A percentile compares a stretch with the other conserved stretches of the same genome.
phyloP scores from a whole-genome alignment of 2,888 invertebrate species.

The Heliconius ismenius region DNA sequence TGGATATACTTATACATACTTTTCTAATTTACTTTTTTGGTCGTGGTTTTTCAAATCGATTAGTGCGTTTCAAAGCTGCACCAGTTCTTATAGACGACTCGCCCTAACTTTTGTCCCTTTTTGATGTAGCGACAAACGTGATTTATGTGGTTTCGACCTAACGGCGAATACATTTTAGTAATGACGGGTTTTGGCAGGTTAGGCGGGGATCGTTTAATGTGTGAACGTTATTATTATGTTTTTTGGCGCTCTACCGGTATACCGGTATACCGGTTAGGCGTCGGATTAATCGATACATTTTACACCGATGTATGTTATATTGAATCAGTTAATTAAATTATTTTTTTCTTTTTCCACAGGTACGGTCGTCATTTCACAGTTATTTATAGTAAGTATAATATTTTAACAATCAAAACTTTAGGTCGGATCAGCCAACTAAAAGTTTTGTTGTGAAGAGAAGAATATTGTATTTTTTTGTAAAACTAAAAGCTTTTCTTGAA shows the following conservation, averaged over 20 bases:
- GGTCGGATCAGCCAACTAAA: too few relatives aligned
- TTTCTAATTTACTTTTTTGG: constrained; percentile 45
- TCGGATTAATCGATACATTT: constrained; percentile 41
- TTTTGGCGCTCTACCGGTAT: constrained; percentile 50
- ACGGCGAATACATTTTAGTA: constrained; percentile 67
- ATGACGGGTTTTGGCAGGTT: constrained; percentile 72
- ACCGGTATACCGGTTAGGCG: constrained; percentile 44
- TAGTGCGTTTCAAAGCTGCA: constrained; percentile 68
- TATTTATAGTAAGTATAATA: constrained; percentile 11
- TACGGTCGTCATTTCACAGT: not conserved
- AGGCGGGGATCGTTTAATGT: constrained; percentile 70
- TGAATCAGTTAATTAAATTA: constrained; percentile 21
- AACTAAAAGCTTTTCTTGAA: too few relatives aligned
- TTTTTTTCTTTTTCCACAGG: constrained; percentile 14
- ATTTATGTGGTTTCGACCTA: constrained; percentile 76
- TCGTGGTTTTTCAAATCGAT: constrained; percentile 67
- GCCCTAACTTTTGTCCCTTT: constrained; percentile 75
- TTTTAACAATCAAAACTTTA: not conserved
- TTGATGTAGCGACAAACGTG: constrained; percentile 81
- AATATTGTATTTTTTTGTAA: too few relatives aligned
- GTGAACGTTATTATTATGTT: constrained; percentile 69
- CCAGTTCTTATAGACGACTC: constrained; percentile 65
- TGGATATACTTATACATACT: too few relatives aligned
- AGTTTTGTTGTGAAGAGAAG: too few relatives aligned
- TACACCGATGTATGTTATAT: constrained; percentile 18